These are phyloP conservation scores for Agrochola litura DNA, from an alignment of 2,888 invertebrate species.

Conservation along the genomic window DNA sequence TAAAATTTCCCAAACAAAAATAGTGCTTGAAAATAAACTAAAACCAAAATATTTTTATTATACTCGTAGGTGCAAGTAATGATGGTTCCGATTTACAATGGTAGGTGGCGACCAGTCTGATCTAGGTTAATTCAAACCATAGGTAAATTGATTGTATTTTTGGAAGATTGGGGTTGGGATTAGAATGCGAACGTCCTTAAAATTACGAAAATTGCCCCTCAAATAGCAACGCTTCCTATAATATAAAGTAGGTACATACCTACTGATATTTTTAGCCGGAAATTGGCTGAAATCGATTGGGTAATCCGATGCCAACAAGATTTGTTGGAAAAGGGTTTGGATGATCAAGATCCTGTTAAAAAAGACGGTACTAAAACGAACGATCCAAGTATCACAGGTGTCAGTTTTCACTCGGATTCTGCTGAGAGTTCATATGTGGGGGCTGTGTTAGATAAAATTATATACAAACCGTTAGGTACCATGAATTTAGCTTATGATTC, in stretches of 20 bases:
- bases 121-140: no score
- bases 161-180: background rate
- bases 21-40: no score
- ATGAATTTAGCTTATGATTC: background rate
- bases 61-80: no score
- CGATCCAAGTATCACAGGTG: background rate
- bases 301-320: background rate
- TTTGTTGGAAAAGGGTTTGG: background rate
- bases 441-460: background rate
- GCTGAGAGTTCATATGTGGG: background rate
- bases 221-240: background rate
- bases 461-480: background rate
- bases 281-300: background rate
- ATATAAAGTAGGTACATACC: background rate
- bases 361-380: background rate
- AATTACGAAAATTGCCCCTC: background rate
- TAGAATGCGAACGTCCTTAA: background rate
- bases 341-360: background rate
- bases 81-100: no score
- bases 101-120: no score
- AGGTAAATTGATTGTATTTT: background rate
- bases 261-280: background rate
- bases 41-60: no score
- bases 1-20: no score
- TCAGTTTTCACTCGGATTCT: background rate